phyloP scores from a whole-genome alignment of 2,888 invertebrate species.

The Drosophila mulleri region DNA sequence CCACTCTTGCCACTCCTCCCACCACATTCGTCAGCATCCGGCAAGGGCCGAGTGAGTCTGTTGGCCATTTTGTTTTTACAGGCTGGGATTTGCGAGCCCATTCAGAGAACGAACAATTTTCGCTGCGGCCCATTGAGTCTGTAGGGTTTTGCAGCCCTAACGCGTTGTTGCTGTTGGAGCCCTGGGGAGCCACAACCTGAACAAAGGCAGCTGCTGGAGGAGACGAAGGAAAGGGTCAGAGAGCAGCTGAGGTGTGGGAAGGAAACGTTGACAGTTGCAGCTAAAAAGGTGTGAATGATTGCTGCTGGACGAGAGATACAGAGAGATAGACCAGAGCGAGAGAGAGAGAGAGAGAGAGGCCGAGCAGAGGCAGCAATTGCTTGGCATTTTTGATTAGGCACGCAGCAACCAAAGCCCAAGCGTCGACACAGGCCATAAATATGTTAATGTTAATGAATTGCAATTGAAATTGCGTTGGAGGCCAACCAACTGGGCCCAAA shows the following conservation, averaged over 20 bases:
- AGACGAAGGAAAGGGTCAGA: not conserved
- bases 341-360: not conserved
- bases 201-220: slow-evolving; percentile 17
- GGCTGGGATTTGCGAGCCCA: slow-evolving; percentile 55
- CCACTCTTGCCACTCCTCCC: slow-evolving; percentile 4
- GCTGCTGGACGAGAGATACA: slow-evolving; percentile 8
- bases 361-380: slow-evolving; percentile 44
- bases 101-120: slow-evolving; percentile 33
- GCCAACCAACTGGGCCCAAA: slow-evolving; percentile 7
- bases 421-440: slow-evolving; percentile 56
- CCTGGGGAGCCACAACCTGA: slow-evolving; percentile 37
- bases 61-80: slow-evolving; percentile 76
- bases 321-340: not conserved
- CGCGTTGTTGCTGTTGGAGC: slow-evolving; percentile 36
- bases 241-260: not conserved
- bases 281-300: slow-evolving; percentile 74
- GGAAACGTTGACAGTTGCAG: slow-evolving; percentile 35
- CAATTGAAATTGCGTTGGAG: slow-evolving; percentile 64
- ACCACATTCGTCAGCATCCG: slow-evolving; percentile 54
- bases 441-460: slow-evolving; percentile 76
- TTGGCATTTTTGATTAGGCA: slow-evolving; percentile 63
- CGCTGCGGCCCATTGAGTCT: slow-evolving; percentile 41
- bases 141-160: slow-evolving; percentile 49
- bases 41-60: slow-evolving; percentile 28
- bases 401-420: slow-evolving; percentile 23